Base-by-base conservation (phyloP, 2,113 vertebrate genomes). In the Coturnix japonica region DNA sequence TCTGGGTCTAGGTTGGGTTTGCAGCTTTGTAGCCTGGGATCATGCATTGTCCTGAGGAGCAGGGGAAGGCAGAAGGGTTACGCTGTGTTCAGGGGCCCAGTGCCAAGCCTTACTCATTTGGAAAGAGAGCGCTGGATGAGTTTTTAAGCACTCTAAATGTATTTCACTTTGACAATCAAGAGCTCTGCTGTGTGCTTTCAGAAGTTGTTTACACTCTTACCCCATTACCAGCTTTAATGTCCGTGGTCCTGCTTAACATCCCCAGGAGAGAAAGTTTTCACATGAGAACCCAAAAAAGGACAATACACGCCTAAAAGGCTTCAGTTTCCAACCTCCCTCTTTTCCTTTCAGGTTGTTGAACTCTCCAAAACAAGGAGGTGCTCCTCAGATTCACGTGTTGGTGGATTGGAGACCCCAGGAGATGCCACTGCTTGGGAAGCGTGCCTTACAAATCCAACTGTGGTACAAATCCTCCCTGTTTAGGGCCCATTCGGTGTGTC, bases 81-180 rank as follows among this genome's bases (percentile, higher is more conserved):
- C 16, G 0, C 8, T n/a, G 71, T 3, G 3, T 46, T 76, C 74
- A 46, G 83, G 51, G 53, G 53, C 53, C 28, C 3, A 6, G 53
- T 91, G 87, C 91, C 94, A 93, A 89, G 69, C 85, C 64, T 89
- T 74, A 71, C 35, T 77, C 69, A 64, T 74, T 93, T 92, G 87
- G 60, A 91, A 93, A 43, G 78, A 77, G 60, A 85, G 77, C 85
- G 79, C 87, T 92, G 89, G 78, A 49, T 78, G 81, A 93, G 21
- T 85, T 95, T 85, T 87, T 71, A 92, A 91, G 69, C 39, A 11
- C 79, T 94, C 82, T 23, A 78, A 77, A 91, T 56, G 65, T 87
- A 87, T 92, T 93, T 93, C 72, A 63, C 85, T 92, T 87, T 91
- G 65, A 85, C 86, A 82, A 67, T 91, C 70, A 93, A 91, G 69